These are phyloP conservation scores for Aphidius gifuensis DNA, from an alignment of 1,140 invertebrate genomes.

Conservation along the genomic window DNA sequence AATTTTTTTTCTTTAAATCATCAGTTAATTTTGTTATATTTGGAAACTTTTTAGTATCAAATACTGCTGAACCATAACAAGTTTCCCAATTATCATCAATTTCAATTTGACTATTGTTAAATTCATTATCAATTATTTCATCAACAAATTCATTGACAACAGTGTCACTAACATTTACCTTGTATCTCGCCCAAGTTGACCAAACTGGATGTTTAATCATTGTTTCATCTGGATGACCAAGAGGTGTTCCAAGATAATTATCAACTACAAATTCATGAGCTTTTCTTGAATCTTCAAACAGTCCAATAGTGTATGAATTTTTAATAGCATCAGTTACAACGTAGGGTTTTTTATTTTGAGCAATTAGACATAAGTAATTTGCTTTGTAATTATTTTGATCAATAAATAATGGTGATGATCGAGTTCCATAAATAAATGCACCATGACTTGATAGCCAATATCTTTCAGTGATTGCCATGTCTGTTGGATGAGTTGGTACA, in stretches of 20 bases:
- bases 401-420: slow-evolving; percentile 66
- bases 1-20: slow-evolving; percentile 63
- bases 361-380: slow-evolving; percentile 61
- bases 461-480: slow-evolving; percentile 67
- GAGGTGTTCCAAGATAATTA: slow-evolving; percentile 61
- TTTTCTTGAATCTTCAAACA: slow-evolving; percentile 58
- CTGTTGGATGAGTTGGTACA: slow-evolving; percentile 61
- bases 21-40: slow-evolving; percentile 61
- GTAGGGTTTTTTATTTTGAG: slow-evolving; percentile 59
- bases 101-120: slow-evolving; percentile 78
- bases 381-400: slow-evolving; percentile 65
- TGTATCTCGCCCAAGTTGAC: slow-evolving; percentile 87
- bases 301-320: slow-evolving; percentile 61
- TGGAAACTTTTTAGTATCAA: slow-evolving; percentile 72
- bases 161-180: slow-evolving; percentile 65
- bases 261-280: slow-evolving; percentile 64
- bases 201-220: slow-evolving; percentile 81
- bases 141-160: slow-evolving; percentile 68
- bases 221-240: slow-evolving; percentile 63
- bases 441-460: slow-evolving; percentile 76
- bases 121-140: slow-evolving; percentile 68
- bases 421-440: slow-evolving; percentile 62
- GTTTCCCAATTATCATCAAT: slow-evolving; percentile 91
- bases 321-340: slow-evolving; percentile 33
- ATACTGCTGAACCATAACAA: slow-evolving; percentile 79